Percentiles rank a stretch among this genome's conserved stretches.
Evolutionary conservation across 2,113 vertebrate species (phyloP).

Genomic region (Egretta garzetta): DNA sequence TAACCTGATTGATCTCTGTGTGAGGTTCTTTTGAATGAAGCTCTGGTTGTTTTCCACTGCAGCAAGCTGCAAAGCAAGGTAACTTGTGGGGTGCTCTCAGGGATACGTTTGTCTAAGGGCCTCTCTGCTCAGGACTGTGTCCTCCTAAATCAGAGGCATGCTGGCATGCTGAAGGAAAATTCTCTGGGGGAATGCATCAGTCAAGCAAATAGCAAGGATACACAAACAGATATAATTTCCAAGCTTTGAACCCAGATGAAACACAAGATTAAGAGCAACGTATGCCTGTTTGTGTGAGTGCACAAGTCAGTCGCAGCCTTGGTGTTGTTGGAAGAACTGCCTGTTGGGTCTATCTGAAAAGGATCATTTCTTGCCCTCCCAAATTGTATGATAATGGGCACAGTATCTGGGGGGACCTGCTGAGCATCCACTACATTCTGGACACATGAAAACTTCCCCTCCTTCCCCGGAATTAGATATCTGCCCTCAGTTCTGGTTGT

Average conservation of each 20-base stretch:
- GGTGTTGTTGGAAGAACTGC: not conserved
- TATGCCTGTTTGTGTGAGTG: not conserved
- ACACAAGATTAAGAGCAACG: not conserved
- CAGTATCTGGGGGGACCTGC: not conserved
- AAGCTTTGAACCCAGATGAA: not conserved
- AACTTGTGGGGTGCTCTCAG: not conserved
- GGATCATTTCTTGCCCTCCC: not conserved
- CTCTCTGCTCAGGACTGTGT: not conserved
- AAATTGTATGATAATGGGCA: not conserved
- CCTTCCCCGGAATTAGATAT: not conserved
- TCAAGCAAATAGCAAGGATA: not conserved
- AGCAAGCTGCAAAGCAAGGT: not conserved
- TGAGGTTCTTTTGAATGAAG: conserved; percentile 21
- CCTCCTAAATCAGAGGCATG: not conserved
- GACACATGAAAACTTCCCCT: not conserved
- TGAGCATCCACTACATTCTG: not conserved
- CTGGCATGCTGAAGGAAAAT: not conserved
- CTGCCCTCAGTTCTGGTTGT: not conserved
- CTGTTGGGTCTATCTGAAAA: not conserved
- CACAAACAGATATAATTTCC: not conserved
- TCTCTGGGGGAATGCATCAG: not conserved
- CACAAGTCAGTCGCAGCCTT: not conserved
- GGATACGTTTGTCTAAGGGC: not conserved
- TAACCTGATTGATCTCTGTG: conserved; percentile 56
- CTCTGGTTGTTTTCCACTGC: conserved; percentile 25